Base-by-base conservation (phyloP, 2,113 vertebrate genomes). In the Vulpes lagopus region DNA sequence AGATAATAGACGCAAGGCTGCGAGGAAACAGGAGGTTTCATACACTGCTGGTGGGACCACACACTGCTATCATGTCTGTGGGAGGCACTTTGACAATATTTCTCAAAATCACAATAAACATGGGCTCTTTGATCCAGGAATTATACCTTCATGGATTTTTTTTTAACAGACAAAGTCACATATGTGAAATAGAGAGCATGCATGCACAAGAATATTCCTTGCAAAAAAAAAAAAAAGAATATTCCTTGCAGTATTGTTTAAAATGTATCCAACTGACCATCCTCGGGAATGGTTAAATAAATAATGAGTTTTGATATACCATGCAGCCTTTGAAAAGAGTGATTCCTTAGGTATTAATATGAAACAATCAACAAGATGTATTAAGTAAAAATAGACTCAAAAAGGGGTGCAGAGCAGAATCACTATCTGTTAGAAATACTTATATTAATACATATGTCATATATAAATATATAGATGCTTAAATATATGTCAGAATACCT, bases 381-480 rank as follows among this genome's bases (percentile, higher is more conserved):
- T 53, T 62, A 59, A 64, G 11, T 73, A 73, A 95, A 97, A 96
- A 49, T 51, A 94, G 25, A 60, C 32, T 49, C 0, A 8, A 12
- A 57, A 64, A 62, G 62, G 71, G 59, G 49, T 62, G 9, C 78
- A 59, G 53, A 49, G 76, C 30, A 69, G 49, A 89, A 93, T 10
- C 38, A 20, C 8, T 59, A 74, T 60, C 38, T 10, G 11, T 20
- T 95, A n/a, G 55, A 88, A 83, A 60, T 74, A 9, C 27, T 32
- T 3, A 10, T 20, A 49, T 43, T 62, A 81, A 81, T 65, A 64
- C 20, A 79, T 62, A 51, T 32, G 59, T 78, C 71, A 67, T n/a
- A 27, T 23, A 35, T 35, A 82, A 83, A 59, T 57, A 60, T 32
- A 55, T 20, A 32, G 51, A 71, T 71, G 55, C 74, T 65, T 65